A percentile compares a stretch with the other conserved stretches of the same genome.
These are phyloP conservation scores for Rachycentron canadum DNA, from an alignment of 2,797 vertebrate species.

Conservation along the genomic window DNA sequence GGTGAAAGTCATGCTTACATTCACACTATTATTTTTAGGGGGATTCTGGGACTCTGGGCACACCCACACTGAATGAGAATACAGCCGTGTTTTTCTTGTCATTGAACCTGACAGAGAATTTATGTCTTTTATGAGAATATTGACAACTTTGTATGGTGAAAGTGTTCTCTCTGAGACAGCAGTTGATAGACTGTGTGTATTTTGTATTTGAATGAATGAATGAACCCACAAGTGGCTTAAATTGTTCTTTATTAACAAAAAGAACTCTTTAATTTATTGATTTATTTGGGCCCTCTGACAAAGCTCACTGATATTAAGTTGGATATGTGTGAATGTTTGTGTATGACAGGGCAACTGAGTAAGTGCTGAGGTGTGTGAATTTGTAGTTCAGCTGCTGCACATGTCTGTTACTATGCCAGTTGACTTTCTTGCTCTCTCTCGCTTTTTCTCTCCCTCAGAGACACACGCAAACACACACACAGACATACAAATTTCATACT, in stretches of 20 bases:
- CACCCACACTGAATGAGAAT: background rate
- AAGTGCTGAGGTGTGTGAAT: slow-evolving; percentile 38
- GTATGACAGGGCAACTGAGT: slow-evolving; percentile 12
- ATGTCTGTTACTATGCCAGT: slow-evolving; percentile 71
- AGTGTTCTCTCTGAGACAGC: background rate
- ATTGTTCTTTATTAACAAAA: background rate
- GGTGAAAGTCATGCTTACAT: background rate
- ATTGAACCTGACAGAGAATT: slow-evolving; percentile 1
- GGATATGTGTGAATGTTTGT: slow-evolving; percentile 17
- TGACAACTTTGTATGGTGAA: background rate
- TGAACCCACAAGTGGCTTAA: background rate
- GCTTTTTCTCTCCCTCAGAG: too few species aligned
- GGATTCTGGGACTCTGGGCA: background rate
- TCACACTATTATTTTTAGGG: background rate
- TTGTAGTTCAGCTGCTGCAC: slow-evolving; percentile 72
- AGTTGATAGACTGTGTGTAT: background rate
- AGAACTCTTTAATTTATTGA: background rate
- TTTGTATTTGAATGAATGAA: slow-evolving; percentile 14
- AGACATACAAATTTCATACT: background rate
- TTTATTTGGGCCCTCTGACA: background rate
- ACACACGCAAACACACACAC: background rate
- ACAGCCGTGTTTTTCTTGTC: slow-evolving; percentile 7
- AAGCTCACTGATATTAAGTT: background rate
- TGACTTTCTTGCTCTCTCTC: background rate
- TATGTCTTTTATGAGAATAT: background rate